Base-by-base conservation (phyloP, 1,140 invertebrate genomes). In the Eumaeus atala region DNA sequence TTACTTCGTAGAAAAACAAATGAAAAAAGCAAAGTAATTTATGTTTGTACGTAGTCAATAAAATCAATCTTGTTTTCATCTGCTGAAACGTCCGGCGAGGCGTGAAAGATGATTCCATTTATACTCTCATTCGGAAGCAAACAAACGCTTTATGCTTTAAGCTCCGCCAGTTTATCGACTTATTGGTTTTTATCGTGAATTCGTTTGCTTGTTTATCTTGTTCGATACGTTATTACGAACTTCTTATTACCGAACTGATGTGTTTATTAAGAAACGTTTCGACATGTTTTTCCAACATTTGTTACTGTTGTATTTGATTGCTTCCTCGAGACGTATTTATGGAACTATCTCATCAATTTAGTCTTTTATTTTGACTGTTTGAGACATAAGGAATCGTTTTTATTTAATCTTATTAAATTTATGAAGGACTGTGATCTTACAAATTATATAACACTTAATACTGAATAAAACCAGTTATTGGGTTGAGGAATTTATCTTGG, bases 101-200 rank as follows among this genome's bases (percentile, higher is more conserved):
- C 64, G 65, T 67, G 66, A 72, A 73, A 73, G 72, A 71, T 66
- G 66, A 72, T 69, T 76, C 64, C 60, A 66, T 72, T 76, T 67
- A 77, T 66, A 52, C 60, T 69, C 66, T 62, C 61, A 66, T 74
- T 72, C 58, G 56, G 66, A 65, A 70, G 61, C 61, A 67, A 70
- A 67, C 67, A 71, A 52, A 66, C 62, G 62, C 58, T 75, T 71
- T 67, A 73, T 67, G 64, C 61, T 64, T 61, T 66, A 59, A 65
- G 60, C 59, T 56, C 58, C 59, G 56, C 52, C 64, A 54, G 61
- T 74, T 70, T 70, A 73, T 72, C 65, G 67, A 69, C 73, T 72
- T 77, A 79, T 79, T 70, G 72, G 64, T 79, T 75, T 79, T 77
- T 77, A 75, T 72, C 66, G 72, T 50, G 63, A 71, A 75, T 66